Evolutionary conservation across 2,888 invertebrate genomes (phyloP).

Genomic region (Trichacis sp.): DNA sequence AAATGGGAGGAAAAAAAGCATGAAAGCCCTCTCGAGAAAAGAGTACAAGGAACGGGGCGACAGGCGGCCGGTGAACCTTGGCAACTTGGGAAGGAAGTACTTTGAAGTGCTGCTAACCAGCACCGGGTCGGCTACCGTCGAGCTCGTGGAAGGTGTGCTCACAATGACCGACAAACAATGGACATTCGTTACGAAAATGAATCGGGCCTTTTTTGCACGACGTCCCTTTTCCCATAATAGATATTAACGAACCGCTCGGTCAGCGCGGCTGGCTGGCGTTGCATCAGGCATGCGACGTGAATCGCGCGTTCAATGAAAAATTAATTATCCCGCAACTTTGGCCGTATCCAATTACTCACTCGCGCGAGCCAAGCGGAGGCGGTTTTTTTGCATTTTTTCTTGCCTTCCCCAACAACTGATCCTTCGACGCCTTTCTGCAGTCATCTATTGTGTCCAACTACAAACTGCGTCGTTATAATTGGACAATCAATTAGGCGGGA

Average conservation of each 20-base stretch:
- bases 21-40: neutral
- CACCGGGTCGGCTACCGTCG: too few species aligned
- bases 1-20: neutral
- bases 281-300: too few species aligned
- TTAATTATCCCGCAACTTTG: constrained; percentile 5
- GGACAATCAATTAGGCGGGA: constrained; percentile 40
- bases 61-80: constrained; percentile 36
- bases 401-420: too few species aligned
- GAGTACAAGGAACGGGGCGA: constrained; percentile 24
- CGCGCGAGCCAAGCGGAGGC: constrained; percentile 28
- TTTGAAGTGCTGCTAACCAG: constrained; percentile 49
- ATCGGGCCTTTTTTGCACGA: constrained; percentile 39
- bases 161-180: constrained; percentile 58
- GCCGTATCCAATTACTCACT: constrained; percentile 37
- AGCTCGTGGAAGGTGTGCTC: constrained; percentile 42
- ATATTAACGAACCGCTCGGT: constrained; percentile 52
- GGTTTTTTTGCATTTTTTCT: constrained; percentile 26
- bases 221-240: constrained; percentile 52
- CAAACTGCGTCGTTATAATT: constrained; percentile 29
- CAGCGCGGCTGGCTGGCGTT: constrained; percentile 5
- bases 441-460: constrained; percentile 12
- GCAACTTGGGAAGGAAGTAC: constrained; percentile 47
- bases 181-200: constrained; percentile 55
- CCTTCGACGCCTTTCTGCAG: constrained; percentile 27
- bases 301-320: constrained; percentile 3